Base-by-base conservation (phyloP, 2,797 vertebrate genomes). In the Sciurus vulgaris region DNA sequence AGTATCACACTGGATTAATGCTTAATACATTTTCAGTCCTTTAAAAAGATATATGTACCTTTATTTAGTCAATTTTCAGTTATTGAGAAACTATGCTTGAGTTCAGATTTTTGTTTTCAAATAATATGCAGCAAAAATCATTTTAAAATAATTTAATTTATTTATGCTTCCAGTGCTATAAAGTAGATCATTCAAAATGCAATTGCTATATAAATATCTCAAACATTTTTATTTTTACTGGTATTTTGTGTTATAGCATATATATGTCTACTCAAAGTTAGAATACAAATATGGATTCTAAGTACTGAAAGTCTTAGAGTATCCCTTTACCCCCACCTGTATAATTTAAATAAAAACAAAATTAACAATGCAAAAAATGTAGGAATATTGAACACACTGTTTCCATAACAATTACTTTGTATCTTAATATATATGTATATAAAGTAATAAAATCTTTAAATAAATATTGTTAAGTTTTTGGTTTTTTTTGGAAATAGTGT, bases 401-500 rank as follows among this genome's bases (percentile, higher is more conserved):
- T 87, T 2, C 41, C 59, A 69, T 63, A 38, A 78, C 77, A 6
- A 77, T 18, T 41, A 86, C 54, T 51, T 76, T 41, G 5, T 82
- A 24, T 88, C 69, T 89, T 41, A 93, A 94, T 38, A 38, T 38
- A 95, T 1, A 61, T 56, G 7, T 56, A 78, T 69, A 15, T 41
- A 86, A 85, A 67, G 8, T 76, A 82, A 82, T 18, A 14, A 0
- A 79, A 47, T 59, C 6, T 93, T 84, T 49, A 84, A 88, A 84
- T 41, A 90, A 96, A 90, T 67, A 56, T 72, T 73, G 47, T 6
- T 87, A 51, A 4, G 22, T 12, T 38, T 65, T 4, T 38, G 33
- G 33, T 89, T 28, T 69, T 94, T 95, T 94, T 95, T 73, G 74
- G 47, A 86, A 89, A 86, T 89, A 67, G 41, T 17, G 2, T 13